Base-by-base conservation (phyloP, 2,797 vertebrate genomes). In the Nannoperca australis region DNA sequence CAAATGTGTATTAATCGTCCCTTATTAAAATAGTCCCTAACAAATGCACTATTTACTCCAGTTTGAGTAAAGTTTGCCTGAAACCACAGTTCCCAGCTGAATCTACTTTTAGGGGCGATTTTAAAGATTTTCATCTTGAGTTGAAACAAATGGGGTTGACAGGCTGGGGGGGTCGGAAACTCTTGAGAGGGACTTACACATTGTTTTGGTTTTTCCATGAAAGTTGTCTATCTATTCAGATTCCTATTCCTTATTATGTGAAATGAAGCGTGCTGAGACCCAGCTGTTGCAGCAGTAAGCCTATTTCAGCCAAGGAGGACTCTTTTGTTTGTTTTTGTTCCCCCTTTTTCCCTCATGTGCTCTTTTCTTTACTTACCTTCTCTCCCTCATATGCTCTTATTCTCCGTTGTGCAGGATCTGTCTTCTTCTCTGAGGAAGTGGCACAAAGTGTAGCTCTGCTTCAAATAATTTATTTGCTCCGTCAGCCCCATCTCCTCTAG, bases 401-500 rank as follows among this genome's bases (percentile, higher is more conserved):
- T 83, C 71, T 61, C 6, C 20, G 14, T 44, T 49, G 8, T 44
- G 56, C n/a, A 24, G 30, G 20, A 38, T 70, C 20, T 60, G 6
- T 62, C 61, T 85, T 5, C 78, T 63, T 65, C 61, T 88, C 72
- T 2, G 64, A 77, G 53, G 73, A 73, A 77, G 80, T 70, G 58
- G 71, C 62, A 72, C 60, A 81, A 77, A 63, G 64, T 42, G 18
- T 17, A 61, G 61, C 76, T 79, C 62, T 17, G 62, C 67, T 78
- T 88, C 79, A 87, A 90, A 89, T 90, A 51, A 88, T 89, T 85
- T 76, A 91, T 85, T 80, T 77, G 50, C 75, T 82, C 59, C 51
- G 72, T 82, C 62, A 60, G 64, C 64, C 61, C 30, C 50, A 32
- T 73, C 72, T 60, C 45, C 71, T 80, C 71, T 17, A 36, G 76